Evolutionary conservation across 1,140 invertebrate genomes (phyloP), one percentile per base, ranked within the genome.

Genomic region (Zaprionus capensis): DNA sequence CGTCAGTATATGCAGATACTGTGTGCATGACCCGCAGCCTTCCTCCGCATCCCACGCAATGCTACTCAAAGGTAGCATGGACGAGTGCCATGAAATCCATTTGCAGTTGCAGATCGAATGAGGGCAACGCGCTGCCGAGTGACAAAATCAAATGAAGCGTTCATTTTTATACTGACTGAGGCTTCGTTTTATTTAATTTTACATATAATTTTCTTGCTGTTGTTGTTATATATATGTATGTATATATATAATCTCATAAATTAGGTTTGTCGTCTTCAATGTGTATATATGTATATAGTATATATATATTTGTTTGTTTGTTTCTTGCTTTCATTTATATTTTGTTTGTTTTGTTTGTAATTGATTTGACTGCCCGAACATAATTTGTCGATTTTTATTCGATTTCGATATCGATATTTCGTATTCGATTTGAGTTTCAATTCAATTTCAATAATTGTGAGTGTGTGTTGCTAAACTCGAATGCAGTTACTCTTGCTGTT

Each of bases 181-280:
- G 91, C 91, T 92, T 92, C 82, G 64, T 87, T 92, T 91, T 91
- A 90, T 88, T 88, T 78, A 88, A 88, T 90, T 84, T 88, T 90
- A 88, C 85, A 88, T 90, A 88, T 91, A 80, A 79, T 78, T 62
- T 46, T 46, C 41, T 46, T 46, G 41, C 11, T 87, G 71, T 71
- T 80, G 51, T 78, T 64, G 17, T 68, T 71, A 84, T 82, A 75
- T 78, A 69, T 63, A 76, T 76, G 71, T 66, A 46, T 67, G 64
- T 72, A 66, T 80, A 75, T 78, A 69, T 67, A 76, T 81, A 82
- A 46, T 44, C 41, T 46, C 84, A 88, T 87, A 91, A 91, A 91
- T 91, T 91, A 85, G 76, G 78, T 88, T 82, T 75, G 53, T 46
- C 46, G 38, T 55, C 72, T 68, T 81, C 62, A 22, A 36, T 82